phyloP scores from a whole-genome alignment of 2,888 invertebrate species.

The Aphrophora alni region DNA sequence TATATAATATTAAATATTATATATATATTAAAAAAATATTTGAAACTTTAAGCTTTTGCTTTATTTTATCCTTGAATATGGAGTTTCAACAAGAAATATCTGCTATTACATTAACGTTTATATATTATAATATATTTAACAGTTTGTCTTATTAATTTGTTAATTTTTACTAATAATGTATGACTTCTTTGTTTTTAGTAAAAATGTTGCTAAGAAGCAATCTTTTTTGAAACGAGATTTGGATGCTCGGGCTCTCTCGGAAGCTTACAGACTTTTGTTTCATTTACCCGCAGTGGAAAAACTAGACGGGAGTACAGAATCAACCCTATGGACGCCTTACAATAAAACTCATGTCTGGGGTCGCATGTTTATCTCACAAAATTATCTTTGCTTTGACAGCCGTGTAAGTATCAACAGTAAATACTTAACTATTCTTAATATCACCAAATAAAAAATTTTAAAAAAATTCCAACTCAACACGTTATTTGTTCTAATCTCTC shows the following conservation, averaged over 20 bases:
- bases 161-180: background rate
- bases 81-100: no score
- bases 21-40: no score
- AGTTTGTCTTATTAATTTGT: background rate
- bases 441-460: no score
- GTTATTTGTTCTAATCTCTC: background rate
- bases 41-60: no score
- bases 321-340: slow-evolving; percentile 93
- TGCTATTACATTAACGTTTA: no score
- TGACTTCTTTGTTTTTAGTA: slow-evolving; percentile 66
- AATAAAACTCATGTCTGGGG: slow-evolving; percentile 90
- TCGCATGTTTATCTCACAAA: slow-evolving; percentile 87
- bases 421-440: no score
- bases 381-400: slow-evolving; percentile 96
- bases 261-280: slow-evolving; percentile 84
- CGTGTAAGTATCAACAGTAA: slow-evolving; percentile 78
- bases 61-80: no score
- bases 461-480: background rate
- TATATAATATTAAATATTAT: no score
- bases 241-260: slow-evolving; percentile 93
- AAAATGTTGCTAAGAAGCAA: slow-evolving; percentile 86
- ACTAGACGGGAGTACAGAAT: slow-evolving; percentile 92
- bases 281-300: slow-evolving; percentile 89
- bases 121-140: no score
- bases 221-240: slow-evolving; percentile 94